These are phyloP conservation scores for Diaprepes abbreviatus DNA, from an alignment of 2,888 invertebrate genomes.

Conservation along the genomic window DNA sequence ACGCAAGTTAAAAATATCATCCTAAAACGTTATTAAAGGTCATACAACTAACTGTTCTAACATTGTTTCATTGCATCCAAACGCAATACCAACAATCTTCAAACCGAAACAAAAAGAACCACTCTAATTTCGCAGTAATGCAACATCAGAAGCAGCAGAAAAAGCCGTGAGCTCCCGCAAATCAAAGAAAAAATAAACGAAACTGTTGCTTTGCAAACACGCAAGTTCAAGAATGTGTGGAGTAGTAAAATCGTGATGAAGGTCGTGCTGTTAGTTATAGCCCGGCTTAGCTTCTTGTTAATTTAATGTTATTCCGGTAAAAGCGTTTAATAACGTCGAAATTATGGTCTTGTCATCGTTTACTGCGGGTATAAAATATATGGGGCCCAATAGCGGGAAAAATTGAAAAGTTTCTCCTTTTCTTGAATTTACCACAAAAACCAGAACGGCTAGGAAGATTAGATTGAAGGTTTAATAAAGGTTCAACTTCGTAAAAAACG, in stretches of 20 bases:
- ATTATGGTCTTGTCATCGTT: background rate
- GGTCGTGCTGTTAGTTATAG: constrained; percentile 49
- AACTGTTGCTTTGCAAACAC: constrained; percentile 45
- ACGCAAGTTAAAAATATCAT: too few relatives aligned
- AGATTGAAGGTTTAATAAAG: too few relatives aligned
- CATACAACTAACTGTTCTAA: background rate
- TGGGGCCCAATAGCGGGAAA: too few relatives aligned
- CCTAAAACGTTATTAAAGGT: too few relatives aligned
- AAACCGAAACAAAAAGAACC: background rate
- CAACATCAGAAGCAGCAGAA: background rate
- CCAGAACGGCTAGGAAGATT: too few relatives aligned
- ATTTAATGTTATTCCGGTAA: constrained; percentile 16
- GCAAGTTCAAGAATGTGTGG: constrained; percentile 56
- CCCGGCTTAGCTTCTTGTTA: constrained; percentile 11
- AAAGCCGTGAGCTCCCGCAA: background rate
- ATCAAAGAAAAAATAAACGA: background rate
- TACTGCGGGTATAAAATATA: too few relatives aligned
- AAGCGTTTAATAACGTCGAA: constrained; percentile 6
- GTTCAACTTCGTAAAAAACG: too few relatives aligned
- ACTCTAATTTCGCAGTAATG: constrained; percentile 17
- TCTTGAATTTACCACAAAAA: too few relatives aligned
- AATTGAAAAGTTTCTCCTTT: too few relatives aligned
- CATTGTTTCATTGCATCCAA: background rate
- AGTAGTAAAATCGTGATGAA: constrained; percentile 53
- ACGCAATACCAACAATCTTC: background rate